Conservation (phyloP, 1,140 invertebrate genomes). For the Neoseiulus cucumeris region DNA sequence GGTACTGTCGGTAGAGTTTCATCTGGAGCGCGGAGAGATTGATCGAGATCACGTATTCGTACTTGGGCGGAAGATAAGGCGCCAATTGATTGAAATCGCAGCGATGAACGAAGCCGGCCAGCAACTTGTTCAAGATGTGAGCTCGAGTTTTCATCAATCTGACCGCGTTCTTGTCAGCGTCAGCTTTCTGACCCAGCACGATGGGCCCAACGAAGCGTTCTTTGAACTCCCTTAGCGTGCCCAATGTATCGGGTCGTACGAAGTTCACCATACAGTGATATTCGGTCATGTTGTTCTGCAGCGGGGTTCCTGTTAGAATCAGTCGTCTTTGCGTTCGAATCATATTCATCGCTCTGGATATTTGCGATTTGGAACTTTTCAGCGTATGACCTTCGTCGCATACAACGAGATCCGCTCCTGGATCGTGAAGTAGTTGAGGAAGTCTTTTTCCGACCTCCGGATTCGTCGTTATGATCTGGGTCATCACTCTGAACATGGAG, state of each 20-base stretch:
- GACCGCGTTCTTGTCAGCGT: constrained; percentile 71
- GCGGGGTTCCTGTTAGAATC: constrained; percentile 78
- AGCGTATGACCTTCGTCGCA: constrained; percentile 86
- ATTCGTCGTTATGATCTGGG: no score
- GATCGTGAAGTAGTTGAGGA: constrained; percentile 48
- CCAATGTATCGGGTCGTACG: constrained; percentile 78
- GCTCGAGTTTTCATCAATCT: constrained; percentile 81
- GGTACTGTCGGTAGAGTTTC: constrained; percentile 56
- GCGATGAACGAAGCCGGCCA: constrained; percentile 63
- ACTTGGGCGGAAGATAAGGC: constrained; percentile 75
- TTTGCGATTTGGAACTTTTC: constrained; percentile 65
- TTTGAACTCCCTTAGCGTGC: constrained; percentile 55
- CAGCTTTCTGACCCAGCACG: constrained; percentile 76
- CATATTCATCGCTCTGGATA: constrained; percentile 61
- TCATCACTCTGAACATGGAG: constrained; percentile 57
- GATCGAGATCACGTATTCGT: constrained; percentile 81
- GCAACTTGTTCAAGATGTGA: constrained; percentile 73
- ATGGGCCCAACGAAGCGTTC: constrained; percentile 79
- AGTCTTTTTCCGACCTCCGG: constrained; percentile 33
- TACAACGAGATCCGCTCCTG: constrained; percentile 42
- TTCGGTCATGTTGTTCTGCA: constrained; percentile 88
- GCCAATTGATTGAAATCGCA: constrained; percentile 75
- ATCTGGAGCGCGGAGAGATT: constrained; percentile 59
- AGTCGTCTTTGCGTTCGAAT: constrained; percentile 57
- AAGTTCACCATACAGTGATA: constrained; percentile 90